These are phyloP conservation scores for Gambusia yucatana DNA, from an alignment of 2,797 vertebrate species.

Conservation along the genomic window DNA sequence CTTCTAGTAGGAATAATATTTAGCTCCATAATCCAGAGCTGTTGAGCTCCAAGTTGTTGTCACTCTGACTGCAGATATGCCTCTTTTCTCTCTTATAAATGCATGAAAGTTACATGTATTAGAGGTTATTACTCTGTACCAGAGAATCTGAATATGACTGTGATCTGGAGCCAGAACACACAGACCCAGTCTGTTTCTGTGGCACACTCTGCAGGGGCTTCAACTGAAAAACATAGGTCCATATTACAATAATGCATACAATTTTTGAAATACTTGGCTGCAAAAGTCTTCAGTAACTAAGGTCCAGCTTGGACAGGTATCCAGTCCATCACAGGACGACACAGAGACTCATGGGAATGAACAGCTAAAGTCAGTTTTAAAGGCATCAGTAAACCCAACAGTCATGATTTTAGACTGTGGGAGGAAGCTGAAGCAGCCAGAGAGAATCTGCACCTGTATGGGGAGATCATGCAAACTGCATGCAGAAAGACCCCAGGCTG, in stretches of 20 bases:
- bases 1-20: slow-evolving; percentile 62
- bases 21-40: slow-evolving; percentile 58
- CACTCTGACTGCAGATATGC: slow-evolving; percentile 62
- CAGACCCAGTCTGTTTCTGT: not conserved
- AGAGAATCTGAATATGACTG: not conserved
- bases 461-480: too few species aligned
- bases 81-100: slow-evolving; percentile 54
- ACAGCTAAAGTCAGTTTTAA: not conserved
- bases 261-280: not conserved
- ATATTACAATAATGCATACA: not conserved
- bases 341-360: not conserved
- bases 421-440: not conserved
- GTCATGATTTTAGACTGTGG: not conserved
- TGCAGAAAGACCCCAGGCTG: too few species aligned
- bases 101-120: slow-evolving; percentile 55
- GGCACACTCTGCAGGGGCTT: not conserved
- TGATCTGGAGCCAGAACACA: not conserved
- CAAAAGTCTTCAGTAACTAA: not conserved
- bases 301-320: not conserved
- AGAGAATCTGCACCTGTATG: not conserved
- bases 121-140: slow-evolving; percentile 20
- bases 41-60: slow-evolving; percentile 58
- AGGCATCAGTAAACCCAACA: not conserved
- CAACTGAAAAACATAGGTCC: not conserved
- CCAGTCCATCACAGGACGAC: not conserved